Evolutionary conservation across 37 sponge, comb jelly and placozoan genomes (phyloP), one percentile per base, ranked within the genome.

Genomic region (Bolinopsis microptera): DNA sequence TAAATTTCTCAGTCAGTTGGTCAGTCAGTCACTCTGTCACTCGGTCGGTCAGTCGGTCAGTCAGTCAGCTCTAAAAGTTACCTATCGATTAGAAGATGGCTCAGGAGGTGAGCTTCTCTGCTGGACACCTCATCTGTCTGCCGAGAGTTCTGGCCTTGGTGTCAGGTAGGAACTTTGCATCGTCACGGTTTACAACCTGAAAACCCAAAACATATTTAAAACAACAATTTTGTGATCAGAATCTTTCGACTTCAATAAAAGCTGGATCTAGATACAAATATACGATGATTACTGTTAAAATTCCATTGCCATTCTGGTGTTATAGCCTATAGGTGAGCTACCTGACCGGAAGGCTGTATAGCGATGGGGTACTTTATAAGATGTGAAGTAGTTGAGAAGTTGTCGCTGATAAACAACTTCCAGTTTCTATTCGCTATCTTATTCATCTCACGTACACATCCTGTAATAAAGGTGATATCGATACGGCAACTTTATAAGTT

Each of bases 391-490:
- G 75, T 72, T 24, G 31, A 8, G 18, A n/a, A 72, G 5, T 28
- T 28, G 26, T 72, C 75, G 31, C 75, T 72, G n/a, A 28, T 28
- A 2, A 72, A 72, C 26, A n/a, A 21, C 18, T 28, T 72, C 75
- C 75, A 72, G 75, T 72, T 72, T 28, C 18, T n/a, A n/a, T 72
- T 72, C 5, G 75, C 75, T 3, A 72, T n/a, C 5, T 28, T n/a
- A n/a, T 72, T 72, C 31, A 72, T n/a, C 26, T 72, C 75, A n/a
- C 75, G 75, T 72, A 72, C 75, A 21, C 75, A 72, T 23, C 75
- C 75, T 72, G 31, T 24, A 48, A 13, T 13, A 13, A 48, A 48
- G 13, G 61, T 48, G 9, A n/a, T n/a, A n/a, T n/a, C n/a, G n/a
- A n/a, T n/a, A n/a, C n/a, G n/a, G n/a, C n/a, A n/a, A n/a, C n/a